Base-by-base conservation (phyloP, 2,888 invertebrate species). In the Crioceris asparagi region DNA sequence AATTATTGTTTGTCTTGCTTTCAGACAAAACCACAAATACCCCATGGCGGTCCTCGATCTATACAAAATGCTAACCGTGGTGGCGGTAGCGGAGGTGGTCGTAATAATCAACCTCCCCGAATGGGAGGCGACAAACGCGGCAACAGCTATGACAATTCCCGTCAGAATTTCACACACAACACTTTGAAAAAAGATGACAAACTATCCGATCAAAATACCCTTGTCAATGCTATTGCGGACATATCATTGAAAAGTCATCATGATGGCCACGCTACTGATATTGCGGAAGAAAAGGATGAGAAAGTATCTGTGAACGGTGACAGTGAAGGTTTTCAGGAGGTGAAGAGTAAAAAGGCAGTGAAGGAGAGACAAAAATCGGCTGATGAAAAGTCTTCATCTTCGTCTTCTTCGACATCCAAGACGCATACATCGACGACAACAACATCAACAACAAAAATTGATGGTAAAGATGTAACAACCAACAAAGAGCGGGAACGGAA, bases 291-390 rank as follows among this genome's bases (percentile, higher is more conserved):
- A 4, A 45, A 49, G 6, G 56, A 57, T 12, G 72, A 71, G 19
- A 60, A 57, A 39, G 43, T 38, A 21, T 48, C 54, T 2, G 35
- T 43, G 2, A 71, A 69, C 43, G 61, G 67, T 15, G 72, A 77
- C 39, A 74, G 78, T 36, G 78, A 78, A 54, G 84, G 83, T 32
- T 86, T 88, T 63, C 84, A 85, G 63, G 87, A 88, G 61, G 88
- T 87, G 5, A 75, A 83, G 40, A 84, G 82, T 37, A 83, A 83
- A 61, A 85, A 84, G 58, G 75, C 72, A 48, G 75, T 74, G 0
- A 81, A 81, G 51, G 80, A 79, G 35, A 59, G 70, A 1, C 68
- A 61, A 51, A 56, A 65, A 59, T 45, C 52, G 2, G 21, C 50
- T 2, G 59, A 64, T 52, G 56, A 66, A 51, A 57, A 62, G 14